Percentiles rank a stretch among this genome's conserved stretches.
phyloP scores from a whole-genome alignment of 2,113 vertebrate genomes.

The crab-eating macaque (Macaca fascicularis) region T2T-MFA8v1.1 NC_088375.1:42831001-42831500 shows the following conservation, averaged over 20 bases:
- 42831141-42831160: conserved; percentile 99
- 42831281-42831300: conserved; percentile 16
- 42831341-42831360: not conserved
- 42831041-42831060: conserved; percentile 97
- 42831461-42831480: conserved; percentile 98
- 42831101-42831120: conserved; percentile 93
- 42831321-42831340: not conserved
- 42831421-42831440: conserved; percentile 99
- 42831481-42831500: conserved; percentile 99
- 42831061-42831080: conserved; percentile 97
- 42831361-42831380: conserved; percentile 47
- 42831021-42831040: conserved; percentile 99
- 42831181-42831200: conserved; percentile 98
- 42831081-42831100: conserved; percentile 98
- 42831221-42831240: not conserved
- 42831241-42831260: not conserved
- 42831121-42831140: conserved; percentile 99
- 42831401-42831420: conserved; percentile 95
- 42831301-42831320: conserved; percentile 42
- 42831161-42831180: conserved; percentile 96
- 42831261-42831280: not conserved
- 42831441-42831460: conserved; percentile 98
- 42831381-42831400: not conserved
- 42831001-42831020: not conserved
- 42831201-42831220: conserved; percentile 40